Percentiles rank a stretch among this genome's conserved stretches.
Evolutionary conservation across 2,888 invertebrate genomes (phyloP).

Genomic region (Himalopsyche anomala): DNA sequence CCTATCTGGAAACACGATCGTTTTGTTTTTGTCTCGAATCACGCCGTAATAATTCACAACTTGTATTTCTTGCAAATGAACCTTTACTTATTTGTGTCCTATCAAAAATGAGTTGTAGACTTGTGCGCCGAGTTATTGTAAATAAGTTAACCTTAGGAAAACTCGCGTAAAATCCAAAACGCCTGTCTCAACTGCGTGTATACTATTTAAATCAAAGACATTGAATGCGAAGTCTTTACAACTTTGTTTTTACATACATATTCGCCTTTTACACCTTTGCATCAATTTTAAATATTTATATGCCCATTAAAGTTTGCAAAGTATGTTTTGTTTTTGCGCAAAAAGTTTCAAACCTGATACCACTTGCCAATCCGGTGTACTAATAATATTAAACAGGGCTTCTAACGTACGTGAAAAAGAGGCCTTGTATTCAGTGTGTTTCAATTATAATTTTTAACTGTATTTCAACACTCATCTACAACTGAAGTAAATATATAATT

Average conservation of each 20-base stretch:
- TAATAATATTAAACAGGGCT: slow-evolving; percentile 36
- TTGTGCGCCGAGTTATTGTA: slow-evolving; percentile 25
- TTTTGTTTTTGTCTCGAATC: slow-evolving; percentile 26
- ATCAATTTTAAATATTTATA: slow-evolving; percentile 42
- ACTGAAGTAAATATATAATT: too few relatives aligned
- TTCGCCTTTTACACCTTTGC: slow-evolving; percentile 35
- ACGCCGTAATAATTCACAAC: slow-evolving; percentile 11
- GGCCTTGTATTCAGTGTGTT: not conserved
- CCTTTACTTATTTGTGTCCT: slow-evolving; percentile 37
- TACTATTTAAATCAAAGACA: slow-evolving; percentile 35
- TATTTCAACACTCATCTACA: too few relatives aligned
- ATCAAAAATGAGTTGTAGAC: slow-evolving; percentile 27
- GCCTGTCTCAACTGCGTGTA: slow-evolving; percentile 13
- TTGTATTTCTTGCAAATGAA: slow-evolving; percentile 23
- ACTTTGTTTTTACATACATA: not conserved
- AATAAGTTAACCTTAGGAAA: slow-evolving; percentile 17
- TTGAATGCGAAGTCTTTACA: slow-evolving; percentile 10
- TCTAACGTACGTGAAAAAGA: not conserved
- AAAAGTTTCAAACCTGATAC: slow-evolving; percentile 38
- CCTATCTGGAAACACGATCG: slow-evolving; percentile 29
- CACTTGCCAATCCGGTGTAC: slow-evolving; percentile 17
- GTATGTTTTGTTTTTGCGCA: slow-evolving; percentile 27
- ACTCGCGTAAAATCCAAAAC: slow-evolving; percentile 31
- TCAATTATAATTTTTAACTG: too few relatives aligned
- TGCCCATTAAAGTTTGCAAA: slow-evolving; percentile 37